Conservation (phyloP, 2,797 vertebrate species). For the Rhinoraja longicauda region DNA sequence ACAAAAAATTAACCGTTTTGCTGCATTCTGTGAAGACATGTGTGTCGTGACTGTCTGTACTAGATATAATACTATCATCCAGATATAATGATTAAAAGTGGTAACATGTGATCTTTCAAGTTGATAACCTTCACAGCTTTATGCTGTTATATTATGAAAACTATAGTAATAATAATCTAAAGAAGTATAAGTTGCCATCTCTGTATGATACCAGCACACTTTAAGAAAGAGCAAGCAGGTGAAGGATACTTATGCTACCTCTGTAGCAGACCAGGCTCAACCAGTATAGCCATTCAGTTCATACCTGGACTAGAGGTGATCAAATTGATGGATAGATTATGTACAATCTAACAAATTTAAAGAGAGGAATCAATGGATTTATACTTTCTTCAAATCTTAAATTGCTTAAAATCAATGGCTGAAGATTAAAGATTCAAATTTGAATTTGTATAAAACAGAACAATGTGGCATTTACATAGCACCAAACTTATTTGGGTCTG, state of each 20-base stretch:
- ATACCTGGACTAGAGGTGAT: not conserved
- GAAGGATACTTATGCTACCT: not conserved
- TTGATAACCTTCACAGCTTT: not conserved
- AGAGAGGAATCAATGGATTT: not conserved
- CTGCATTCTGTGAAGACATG: not conserved
- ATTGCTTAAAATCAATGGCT: not conserved
- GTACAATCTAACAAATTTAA: not conserved
- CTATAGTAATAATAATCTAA: not conserved
- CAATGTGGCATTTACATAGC: not conserved
- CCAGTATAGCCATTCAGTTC: not conserved
- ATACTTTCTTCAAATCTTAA: not conserved
- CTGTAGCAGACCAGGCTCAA: not conserved
- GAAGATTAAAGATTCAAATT: not conserved
- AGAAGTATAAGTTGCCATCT: not conserved
- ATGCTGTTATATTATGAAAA: not conserved
- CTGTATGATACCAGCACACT: not conserved
- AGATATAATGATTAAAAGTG: not conserved
- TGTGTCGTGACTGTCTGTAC: not conserved
- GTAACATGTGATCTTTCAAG: not conserved
- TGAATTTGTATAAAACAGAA: not conserved
- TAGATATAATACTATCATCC: too few species aligned
- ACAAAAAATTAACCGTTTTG: not conserved
- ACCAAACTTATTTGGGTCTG: not conserved
- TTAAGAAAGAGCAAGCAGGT: not conserved
- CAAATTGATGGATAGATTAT: not conserved